Evolutionary conservation across 2,888 invertebrate genomes (phyloP).

Genomic region (Lithophane ornitopus): DNA sequence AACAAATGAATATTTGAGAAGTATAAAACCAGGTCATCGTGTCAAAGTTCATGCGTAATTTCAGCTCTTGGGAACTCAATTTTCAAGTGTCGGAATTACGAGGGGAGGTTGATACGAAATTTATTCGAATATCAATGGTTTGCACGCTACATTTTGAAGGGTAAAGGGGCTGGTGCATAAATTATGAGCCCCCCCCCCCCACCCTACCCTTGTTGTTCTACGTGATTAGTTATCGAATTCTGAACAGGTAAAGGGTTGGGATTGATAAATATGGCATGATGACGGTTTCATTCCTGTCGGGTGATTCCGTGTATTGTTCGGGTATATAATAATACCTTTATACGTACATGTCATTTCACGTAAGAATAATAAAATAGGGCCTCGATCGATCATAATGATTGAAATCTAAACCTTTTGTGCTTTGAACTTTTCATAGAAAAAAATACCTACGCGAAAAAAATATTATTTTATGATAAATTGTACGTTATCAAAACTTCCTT

Average conservation of each 20-base stretch:
- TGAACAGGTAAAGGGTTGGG: constrained; percentile 31
- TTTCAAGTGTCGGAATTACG: constrained; percentile 56
- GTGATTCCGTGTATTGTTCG: background rate
- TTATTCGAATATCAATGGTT: constrained; percentile 53
- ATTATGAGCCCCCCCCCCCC: constrained; percentile 36
- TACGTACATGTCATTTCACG: background rate
- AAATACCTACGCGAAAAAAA: too few species aligned
- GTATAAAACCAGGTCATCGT: constrained; percentile 57
- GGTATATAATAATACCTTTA: background rate
- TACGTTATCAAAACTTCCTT: background rate
- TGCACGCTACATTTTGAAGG: constrained; percentile 26
- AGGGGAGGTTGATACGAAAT: constrained; percentile 34
- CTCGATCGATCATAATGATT: background rate
- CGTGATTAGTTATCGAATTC: constrained; percentile 36
- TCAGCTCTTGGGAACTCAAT: constrained; percentile 57
- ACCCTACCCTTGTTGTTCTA: constrained; percentile 10
- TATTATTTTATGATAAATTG: background rate
- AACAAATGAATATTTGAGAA: constrained; percentile 51
- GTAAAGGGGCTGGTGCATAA: constrained; percentile 9
- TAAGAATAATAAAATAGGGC: background rate
- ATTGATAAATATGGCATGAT: constrained; percentile 1
- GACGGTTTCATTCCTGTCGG: constrained; percentile 1
- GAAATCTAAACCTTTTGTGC: background rate
- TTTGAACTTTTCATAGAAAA: background rate
- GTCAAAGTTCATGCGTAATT: constrained; percentile 59